Evolutionary conservation across 1,140 invertebrate genomes (phyloP).

Genomic region (Gryllus bimaculatus): DNA sequence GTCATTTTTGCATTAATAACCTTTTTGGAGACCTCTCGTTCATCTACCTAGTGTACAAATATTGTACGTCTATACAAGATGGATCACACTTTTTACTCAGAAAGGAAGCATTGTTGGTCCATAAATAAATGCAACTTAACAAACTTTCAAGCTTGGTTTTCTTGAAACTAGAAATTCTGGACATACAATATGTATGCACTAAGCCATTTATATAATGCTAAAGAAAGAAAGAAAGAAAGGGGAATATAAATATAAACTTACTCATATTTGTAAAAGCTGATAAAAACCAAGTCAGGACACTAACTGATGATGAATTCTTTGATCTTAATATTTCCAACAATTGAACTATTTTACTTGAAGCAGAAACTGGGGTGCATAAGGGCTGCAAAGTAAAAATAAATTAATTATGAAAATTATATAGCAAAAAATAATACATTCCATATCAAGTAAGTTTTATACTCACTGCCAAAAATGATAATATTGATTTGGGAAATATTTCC

Average conservation of each 20-base stretch:
- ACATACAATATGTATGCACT: too few relatives aligned
- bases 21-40: too few relatives aligned
- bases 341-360: conserved; percentile 57
- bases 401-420: background rate
- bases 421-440: background rate
- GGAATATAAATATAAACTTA: conserved; percentile 35
- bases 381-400: conserved; percentile 38
- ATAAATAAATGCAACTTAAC: too few relatives aligned
- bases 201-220: background rate
- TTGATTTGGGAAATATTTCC: conserved; percentile 42
- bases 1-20: too few relatives aligned
- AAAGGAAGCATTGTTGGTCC: too few relatives aligned
- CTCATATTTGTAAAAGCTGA: conserved; percentile 55
- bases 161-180: too few relatives aligned
- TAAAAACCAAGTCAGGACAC: conserved; percentile 55
- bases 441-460: conserved; percentile 29
- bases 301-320: conserved; percentile 52
- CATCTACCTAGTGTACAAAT: too few relatives aligned
- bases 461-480: conserved; percentile 50
- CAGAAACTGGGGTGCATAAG: conserved; percentile 56
- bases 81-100: too few relatives aligned
- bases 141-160: too few relatives aligned
- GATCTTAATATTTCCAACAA: conserved; percentile 49
- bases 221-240: background rate
- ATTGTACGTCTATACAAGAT: too few relatives aligned